These are phyloP conservation scores for Odontesthes bonariensis DNA, from an alignment of 2,113 vertebrate genomes.

Conservation along the genomic window DNA sequence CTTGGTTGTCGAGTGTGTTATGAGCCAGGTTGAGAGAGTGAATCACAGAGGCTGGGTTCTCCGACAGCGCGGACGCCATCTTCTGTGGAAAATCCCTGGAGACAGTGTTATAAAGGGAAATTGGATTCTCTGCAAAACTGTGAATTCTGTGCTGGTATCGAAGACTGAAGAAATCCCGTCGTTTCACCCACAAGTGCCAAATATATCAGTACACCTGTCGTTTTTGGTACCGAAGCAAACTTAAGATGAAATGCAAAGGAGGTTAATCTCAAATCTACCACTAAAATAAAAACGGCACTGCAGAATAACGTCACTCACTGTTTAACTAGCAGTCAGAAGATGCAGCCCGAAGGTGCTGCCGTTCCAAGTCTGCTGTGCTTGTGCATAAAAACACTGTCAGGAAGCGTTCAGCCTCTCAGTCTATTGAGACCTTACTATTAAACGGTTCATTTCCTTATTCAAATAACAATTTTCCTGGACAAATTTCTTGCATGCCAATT, in stretches of 20 bases:
- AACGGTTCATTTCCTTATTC: neutral
- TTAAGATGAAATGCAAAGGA: neutral
- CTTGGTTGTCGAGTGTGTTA: conserved; percentile 93
- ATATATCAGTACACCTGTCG: neutral
- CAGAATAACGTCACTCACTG: too few relatives aligned
- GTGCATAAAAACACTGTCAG: too few relatives aligned
- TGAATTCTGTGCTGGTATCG: neutral
- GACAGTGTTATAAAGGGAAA: conserved; percentile 26
- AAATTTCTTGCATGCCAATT: neutral
- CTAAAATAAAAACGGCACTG: too few relatives aligned
- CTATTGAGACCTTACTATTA: too few relatives aligned
- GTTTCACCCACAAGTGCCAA: neutral
- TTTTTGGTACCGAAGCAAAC: neutral
- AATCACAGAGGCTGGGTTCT: conserved; percentile 89
- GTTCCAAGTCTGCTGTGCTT: too few relatives aligned
- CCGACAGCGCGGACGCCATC: conserved; percentile 88
- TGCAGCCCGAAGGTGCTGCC: too few relatives aligned
- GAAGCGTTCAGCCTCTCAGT: too few relatives aligned
- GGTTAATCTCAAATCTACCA: neutral
- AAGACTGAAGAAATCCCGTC: neutral
- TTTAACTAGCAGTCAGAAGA: neutral
- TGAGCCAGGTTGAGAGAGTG: conserved; percentile 91
- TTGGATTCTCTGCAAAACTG: neutral
- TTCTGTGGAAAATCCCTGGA: conserved; percentile 91
- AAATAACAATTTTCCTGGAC: neutral